phyloP scores from a whole-genome alignment of 2,113 vertebrate species.

The Gopherus evgoodei region DNA sequence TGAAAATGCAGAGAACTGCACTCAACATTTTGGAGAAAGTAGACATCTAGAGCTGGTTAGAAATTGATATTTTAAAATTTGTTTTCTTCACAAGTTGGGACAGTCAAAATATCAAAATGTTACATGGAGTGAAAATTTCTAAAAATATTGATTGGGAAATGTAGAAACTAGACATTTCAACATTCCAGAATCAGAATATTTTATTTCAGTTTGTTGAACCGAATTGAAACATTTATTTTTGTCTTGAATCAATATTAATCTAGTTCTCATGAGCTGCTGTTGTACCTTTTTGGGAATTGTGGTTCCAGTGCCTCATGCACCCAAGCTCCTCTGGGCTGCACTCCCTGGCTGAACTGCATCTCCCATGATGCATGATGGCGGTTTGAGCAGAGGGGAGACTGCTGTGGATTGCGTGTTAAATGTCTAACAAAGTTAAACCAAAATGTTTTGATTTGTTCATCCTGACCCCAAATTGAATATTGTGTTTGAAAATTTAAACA shows the following conservation, averaged over 20 bases:
- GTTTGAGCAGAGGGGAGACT: not conserved
- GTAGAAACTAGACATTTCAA: not conserved
- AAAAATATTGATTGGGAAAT: not conserved
- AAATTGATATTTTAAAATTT: not conserved
- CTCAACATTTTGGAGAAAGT: not conserved
- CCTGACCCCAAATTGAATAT: not conserved
- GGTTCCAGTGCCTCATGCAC: not conserved
- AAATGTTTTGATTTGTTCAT: not conserved
- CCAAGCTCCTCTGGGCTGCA: not conserved
- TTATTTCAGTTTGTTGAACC: not conserved
- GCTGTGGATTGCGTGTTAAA: not conserved
- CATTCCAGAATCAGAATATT: not conserved
- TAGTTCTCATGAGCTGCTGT: not conserved
- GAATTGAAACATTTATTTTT: not conserved
- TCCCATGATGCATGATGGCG: not conserved
- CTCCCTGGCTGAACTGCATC: not conserved
- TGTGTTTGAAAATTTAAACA: not conserved
- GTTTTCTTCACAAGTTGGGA: not conserved
- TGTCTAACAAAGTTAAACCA: not conserved
- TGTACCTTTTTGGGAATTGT: not conserved
- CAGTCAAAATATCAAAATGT: not conserved
- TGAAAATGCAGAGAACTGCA: not conserved
- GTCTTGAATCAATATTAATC: not conserved
- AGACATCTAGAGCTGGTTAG: not conserved
- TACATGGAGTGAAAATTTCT: not conserved